phyloP scores from a whole-genome alignment of 2,888 invertebrate species.

The Athripsodes cinereus region DNA sequence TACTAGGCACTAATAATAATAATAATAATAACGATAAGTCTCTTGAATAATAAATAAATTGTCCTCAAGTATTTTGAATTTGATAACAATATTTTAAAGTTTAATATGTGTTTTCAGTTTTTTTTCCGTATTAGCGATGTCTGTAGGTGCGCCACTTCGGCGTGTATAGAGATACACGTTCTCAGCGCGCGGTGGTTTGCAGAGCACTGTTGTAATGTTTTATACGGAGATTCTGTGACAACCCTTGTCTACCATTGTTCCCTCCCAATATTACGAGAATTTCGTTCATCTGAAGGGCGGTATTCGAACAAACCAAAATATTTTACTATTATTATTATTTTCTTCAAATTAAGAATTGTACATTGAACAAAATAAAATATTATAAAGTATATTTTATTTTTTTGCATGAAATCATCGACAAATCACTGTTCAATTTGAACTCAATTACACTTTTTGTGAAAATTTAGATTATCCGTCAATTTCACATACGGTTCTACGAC shows the following conservation, averaged over 20 bases:
- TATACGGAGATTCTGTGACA: not conserved
- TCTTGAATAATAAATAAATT: not conserved
- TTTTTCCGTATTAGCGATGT: not conserved
- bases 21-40: not conserved
- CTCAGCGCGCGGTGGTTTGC: not conserved
- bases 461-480: no score
- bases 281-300: not conserved
- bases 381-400: no score
- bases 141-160: not conserved
- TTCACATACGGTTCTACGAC: no score
- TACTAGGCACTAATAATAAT: not conserved
- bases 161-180: no score
- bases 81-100: not conserved
- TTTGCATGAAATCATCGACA: no score
- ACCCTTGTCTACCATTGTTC: slow-evolving; percentile 1
- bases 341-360: not conserved
- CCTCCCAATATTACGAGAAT: not conserved
- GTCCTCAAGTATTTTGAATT: not conserved
- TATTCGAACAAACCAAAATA: not conserved
- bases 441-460: no score
- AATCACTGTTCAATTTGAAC: no score
- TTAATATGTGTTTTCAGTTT: not conserved
- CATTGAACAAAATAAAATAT: no score
- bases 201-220: not conserved
- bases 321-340: not conserved